These are phyloP conservation scores for Eurystomus gularis DNA, from an alignment of 2,113 vertebrate species.

Conservation along the genomic window DNA sequence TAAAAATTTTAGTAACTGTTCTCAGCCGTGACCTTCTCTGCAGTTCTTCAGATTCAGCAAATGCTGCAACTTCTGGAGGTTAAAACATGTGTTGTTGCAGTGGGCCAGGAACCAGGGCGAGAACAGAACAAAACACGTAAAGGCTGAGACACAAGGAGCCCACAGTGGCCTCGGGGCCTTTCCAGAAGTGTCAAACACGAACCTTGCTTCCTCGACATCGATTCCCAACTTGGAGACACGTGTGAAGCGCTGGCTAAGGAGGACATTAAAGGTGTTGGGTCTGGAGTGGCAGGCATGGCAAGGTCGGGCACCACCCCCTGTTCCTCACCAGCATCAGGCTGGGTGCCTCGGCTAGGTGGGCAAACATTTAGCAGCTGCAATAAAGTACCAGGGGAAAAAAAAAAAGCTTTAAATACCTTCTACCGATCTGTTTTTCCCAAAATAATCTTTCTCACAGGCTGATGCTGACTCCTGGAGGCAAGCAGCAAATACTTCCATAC, in stretches of 20 bases:
- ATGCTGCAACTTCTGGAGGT: accelerated
- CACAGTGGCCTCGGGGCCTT: not conserved
- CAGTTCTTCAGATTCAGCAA: not conserved
- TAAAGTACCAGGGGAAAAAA: not conserved
- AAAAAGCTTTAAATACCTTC: not conserved
- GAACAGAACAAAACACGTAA: accelerated
- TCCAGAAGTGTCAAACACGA: not conserved
- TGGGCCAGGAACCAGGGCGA: not conserved
- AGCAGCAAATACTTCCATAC: not conserved
- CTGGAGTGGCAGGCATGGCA: not conserved
- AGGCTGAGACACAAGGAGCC: not conserved
- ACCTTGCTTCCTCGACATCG: accelerated
- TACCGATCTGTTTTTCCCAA: not conserved
- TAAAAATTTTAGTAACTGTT: not conserved
- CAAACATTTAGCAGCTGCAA: not conserved
- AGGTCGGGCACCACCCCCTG: not conserved
- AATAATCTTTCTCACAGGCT: not conserved
- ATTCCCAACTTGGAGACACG: accelerated
- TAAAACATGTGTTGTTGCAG: not conserved
- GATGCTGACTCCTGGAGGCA: not conserved
- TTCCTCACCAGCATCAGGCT: not conserved
- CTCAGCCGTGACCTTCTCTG: not conserved
- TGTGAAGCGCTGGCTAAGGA: not conserved
- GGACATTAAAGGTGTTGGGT: accelerated
- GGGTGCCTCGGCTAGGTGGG: not conserved